Percentiles rank a stretch among this genome's conserved stretches.
These are phyloP conservation scores for Tenebrio molitor DNA, from an alignment of 1,140 invertebrate species.

Conservation along the genomic window DNA sequence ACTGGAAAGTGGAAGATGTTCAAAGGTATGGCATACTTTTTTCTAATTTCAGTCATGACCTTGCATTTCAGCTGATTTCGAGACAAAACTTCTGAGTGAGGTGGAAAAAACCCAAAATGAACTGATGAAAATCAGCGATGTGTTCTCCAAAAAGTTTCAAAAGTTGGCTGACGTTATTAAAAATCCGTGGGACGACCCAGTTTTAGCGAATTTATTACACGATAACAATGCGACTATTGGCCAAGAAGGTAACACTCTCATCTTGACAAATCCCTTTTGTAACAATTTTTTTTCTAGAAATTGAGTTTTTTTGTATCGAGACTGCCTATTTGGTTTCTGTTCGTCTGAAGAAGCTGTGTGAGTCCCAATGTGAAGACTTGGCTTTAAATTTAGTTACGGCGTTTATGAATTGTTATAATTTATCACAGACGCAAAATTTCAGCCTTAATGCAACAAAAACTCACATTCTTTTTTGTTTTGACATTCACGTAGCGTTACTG, in stretches of 20 bases:
- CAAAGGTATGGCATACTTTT: slow-evolving; percentile 57
- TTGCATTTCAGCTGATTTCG: slow-evolving; percentile 51
- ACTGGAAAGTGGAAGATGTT: slow-evolving; percentile 63
- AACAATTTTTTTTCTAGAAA: slow-evolving; percentile 57
- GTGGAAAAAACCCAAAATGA: slow-evolving; percentile 59
- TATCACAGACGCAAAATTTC: slow-evolving; percentile 58
- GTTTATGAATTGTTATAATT: slow-evolving; percentile 62
- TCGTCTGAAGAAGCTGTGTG: slow-evolving; percentile 64
- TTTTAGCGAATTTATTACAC: slow-evolving; percentile 57
- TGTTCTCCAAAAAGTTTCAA: slow-evolving; percentile 59
- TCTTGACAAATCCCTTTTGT: neutral
- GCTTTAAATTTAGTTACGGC: slow-evolving; percentile 64
- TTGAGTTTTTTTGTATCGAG: slow-evolving; percentile 64
- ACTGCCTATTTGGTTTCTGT: slow-evolving; percentile 64
- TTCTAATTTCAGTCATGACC: neutral
- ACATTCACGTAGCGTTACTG: slow-evolving; percentile 64
- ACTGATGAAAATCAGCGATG: slow-evolving; percentile 57
- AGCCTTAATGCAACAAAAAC: slow-evolving; percentile 62
- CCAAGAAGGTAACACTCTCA: slow-evolving; percentile 56
- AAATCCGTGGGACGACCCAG: slow-evolving; percentile 63
- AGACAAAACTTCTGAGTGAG: slow-evolving; percentile 55
- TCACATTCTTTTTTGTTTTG: slow-evolving; percentile 64
- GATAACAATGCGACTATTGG: slow-evolving; percentile 57
- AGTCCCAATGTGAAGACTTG: slow-evolving; percentile 65
- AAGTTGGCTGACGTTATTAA: slow-evolving; percentile 62